A percentile compares a stretch with the other conserved stretches of the same genome.
Evolutionary conservation across 2,888 invertebrate species (phyloP).

Genomic region (Cheilosia grossa): DNA sequence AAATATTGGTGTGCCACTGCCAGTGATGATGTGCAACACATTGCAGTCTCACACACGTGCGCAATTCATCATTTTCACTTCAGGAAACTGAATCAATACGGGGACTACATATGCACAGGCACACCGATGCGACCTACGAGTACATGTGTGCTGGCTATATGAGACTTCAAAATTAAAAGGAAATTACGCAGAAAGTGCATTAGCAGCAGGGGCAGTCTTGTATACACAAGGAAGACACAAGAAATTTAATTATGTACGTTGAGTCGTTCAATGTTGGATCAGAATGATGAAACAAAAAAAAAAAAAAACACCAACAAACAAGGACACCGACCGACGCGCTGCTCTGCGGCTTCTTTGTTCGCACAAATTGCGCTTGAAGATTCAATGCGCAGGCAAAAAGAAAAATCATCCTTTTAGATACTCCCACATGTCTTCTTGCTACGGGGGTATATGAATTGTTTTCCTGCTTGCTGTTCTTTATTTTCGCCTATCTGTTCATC

Average conservation of each 20-base stretch:
- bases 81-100: conserved; percentile 50
- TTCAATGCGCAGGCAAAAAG: conserved; percentile 24
- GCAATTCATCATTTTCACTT: conserved; percentile 51
- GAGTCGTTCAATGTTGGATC: conserved; percentile 55
- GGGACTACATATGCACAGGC: background rate
- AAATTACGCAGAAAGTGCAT: conserved; percentile 71
- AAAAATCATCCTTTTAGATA: conserved; percentile 53
- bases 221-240: conserved; percentile 48
- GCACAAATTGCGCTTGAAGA: conserved; percentile 62
- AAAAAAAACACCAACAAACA: conserved; percentile 27
- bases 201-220: conserved; percentile 37
- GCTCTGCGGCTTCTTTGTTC: conserved; percentile 66
- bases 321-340: conserved; percentile 52
- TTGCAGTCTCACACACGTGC: conserved; percentile 18
- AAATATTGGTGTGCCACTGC: background rate
- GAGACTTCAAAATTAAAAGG: conserved; percentile 40
- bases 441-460: conserved; percentile 21
- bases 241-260: conserved; percentile 72
- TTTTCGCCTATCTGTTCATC: conserved; percentile 55
- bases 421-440: conserved; percentile 65
- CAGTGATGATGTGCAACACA: conserved; percentile 47
- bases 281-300: background rate
- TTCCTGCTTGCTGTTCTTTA: conserved; percentile 1
- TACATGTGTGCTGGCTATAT: no score
- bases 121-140: background rate